Conservation (phyloP, 2,113 vertebrate species). For the Tamias sibiricus region DNA sequence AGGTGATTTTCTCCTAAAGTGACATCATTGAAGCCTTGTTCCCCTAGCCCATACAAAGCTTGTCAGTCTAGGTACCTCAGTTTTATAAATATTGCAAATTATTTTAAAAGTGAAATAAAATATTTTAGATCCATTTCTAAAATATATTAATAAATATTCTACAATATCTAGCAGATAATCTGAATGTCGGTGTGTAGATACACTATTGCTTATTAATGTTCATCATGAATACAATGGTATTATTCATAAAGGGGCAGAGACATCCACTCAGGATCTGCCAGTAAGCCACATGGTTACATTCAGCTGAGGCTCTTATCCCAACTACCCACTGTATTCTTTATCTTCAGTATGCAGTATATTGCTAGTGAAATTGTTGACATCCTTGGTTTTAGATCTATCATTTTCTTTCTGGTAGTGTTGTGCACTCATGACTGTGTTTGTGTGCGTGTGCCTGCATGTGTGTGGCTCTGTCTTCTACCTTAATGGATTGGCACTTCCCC, state of each 20-base stretch:
- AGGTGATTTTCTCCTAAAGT: not conserved
- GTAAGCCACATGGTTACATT: not conserved
- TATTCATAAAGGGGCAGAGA: not conserved
- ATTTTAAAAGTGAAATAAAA: not conserved
- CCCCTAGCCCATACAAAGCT: not conserved
- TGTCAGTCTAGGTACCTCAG: not conserved
- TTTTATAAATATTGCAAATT: constrained; percentile 6
- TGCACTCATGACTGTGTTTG: not conserved
- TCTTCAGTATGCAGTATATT: not conserved
- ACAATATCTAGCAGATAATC: not conserved
- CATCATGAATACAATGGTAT: not conserved
- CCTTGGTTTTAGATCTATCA: not conserved
- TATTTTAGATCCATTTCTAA: not conserved
- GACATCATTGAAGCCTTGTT: not conserved
- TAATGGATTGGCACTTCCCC: not conserved
- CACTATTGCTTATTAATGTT: not conserved
- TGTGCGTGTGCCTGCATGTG: not conserved
- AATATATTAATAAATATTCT: not conserved
- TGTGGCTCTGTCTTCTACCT: not conserved
- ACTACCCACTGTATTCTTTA: not conserved
- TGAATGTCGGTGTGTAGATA: not conserved
- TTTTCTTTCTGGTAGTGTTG: not conserved
- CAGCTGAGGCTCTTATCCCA: not conserved
- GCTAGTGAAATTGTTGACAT: not conserved
- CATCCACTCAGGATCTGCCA: not conserved